Conservation (phyloP, 2,888 invertebrate genomes). For the Trypoxylon attenuatum region DNA sequence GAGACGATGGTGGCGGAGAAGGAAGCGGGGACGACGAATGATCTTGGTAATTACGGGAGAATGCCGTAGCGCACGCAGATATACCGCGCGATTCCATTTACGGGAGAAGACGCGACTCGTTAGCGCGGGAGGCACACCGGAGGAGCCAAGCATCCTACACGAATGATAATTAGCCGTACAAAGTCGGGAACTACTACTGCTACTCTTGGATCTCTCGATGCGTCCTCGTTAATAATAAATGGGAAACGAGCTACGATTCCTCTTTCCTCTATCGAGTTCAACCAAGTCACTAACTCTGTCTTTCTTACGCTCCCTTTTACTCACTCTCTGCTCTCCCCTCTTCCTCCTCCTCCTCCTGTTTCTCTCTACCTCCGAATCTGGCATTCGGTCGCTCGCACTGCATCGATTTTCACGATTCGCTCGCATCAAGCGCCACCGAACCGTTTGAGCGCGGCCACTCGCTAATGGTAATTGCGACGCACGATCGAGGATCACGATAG, state of each 20-base stretch:
- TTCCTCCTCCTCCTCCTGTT: too few relatives aligned
- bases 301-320: too few relatives aligned
- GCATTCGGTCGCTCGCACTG: neutral
- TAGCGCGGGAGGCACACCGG: constrained; percentile 32
- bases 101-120: constrained; percentile 47
- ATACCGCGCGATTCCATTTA: constrained; percentile 44
- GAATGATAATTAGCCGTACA: constrained; percentile 53
- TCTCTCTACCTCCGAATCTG: too few relatives aligned
- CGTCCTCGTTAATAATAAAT: constrained; percentile 17
- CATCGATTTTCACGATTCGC: neutral
- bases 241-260: neutral
- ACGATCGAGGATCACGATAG: neutral
- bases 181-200: constrained; percentile 24
- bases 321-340: too few relatives aligned
- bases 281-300: constrained; percentile 13
- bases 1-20: too few relatives aligned
- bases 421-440: neutral
- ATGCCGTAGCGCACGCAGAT: constrained; percentile 19
- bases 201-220: constrained; percentile 29
- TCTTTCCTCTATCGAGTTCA: constrained; percentile 34
- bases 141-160: constrained; percentile 15
- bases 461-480: neutral
- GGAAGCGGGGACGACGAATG: constrained; percentile 32
- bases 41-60: constrained; percentile 38
- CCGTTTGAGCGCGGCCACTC: neutral